These are phyloP conservation scores for Yponomeuta malinellus DNA, from an alignment of 2,888 invertebrate species.

Conservation along the genomic window DNA sequence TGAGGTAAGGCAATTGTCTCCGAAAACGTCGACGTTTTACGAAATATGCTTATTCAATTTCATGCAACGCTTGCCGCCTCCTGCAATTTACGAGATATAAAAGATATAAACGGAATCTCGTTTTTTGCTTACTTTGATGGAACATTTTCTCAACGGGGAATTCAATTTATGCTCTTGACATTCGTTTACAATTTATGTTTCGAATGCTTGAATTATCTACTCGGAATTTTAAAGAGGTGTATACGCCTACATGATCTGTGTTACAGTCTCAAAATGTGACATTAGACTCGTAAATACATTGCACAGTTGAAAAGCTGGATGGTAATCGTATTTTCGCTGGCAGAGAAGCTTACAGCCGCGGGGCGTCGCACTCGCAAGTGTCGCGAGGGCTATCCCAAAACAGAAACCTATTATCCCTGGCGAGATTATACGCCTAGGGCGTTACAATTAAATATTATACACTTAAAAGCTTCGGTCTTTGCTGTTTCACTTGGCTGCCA, in stretches of 20 bases:
- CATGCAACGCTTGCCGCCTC: conserved; percentile 77
- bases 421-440: conserved; percentile 77
- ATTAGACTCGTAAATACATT: conserved; percentile 45
- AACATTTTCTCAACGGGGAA: conserved; percentile 72
- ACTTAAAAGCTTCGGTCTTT: conserved; percentile 77
- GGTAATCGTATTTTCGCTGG: conserved; percentile 71
- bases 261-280: conserved; percentile 14
- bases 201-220: conserved; percentile 24
- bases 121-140: conserved; percentile 76
- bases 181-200: conserved; percentile 64
- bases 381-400: conserved; percentile 73
- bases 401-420: conserved; percentile 77
- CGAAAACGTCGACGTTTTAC: conserved; percentile 75
- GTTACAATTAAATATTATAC: conserved; percentile 77
- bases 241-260: neutral
- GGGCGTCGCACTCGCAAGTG: conserved; percentile 71
- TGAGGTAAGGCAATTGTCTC: conserved; percentile 77
- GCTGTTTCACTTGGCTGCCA: conserved; percentile 75
- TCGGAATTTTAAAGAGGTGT: neutral
- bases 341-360: conserved; percentile 49
- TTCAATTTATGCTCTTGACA: conserved; percentile 67
- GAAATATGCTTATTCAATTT: conserved; percentile 77
- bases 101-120: conserved; percentile 76
- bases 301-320: conserved; percentile 54
- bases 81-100: conserved; percentile 77